Base-by-base conservation (phyloP, 2,888 invertebrate species). In the Dimorphilus gyrociliatus region DNA sequence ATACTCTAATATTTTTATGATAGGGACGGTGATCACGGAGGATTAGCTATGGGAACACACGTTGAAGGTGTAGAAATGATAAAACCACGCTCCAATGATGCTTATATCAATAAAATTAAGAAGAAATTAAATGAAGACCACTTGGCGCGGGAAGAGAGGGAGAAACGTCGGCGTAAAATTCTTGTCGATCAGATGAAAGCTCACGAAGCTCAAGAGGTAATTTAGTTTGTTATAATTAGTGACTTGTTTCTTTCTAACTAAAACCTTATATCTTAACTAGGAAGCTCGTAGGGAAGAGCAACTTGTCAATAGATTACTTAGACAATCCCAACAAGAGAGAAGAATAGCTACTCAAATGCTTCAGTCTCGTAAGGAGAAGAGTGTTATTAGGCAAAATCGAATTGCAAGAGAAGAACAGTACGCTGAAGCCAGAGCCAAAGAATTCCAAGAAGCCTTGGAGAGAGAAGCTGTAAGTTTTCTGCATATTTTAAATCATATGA, bases 281-380 rank as follows among this genome's bases (percentile, higher is more conserved):
- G 59, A 58, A 29, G 53, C 52, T 3, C 41, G 51, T 17, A 37
- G 59, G 19, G 61, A 62, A 39, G 58, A 60, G 39, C 52, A 56
- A 49, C 39, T 62, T 32, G 58, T 60, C 12, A 57, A 52, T 33
- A 40, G 57, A 3, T 40, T 62, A 40, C 54, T 62, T 54, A 40
- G 60, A 28, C 60, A 60, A 39, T 58, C 60, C 2, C 59, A 60
- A 34, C 59, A 59, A 37, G 62, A 62, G 37, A 39, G 60, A 6
- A 46, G 61, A 19, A 58, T 62, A 26, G 56, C 58, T 6, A 60
- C 59, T 14, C 60, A 62, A 44, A 43, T 62, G 24, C 44, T 62
- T 23, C 60, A 60, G 41, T 44, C 55, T 2, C 38, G 62, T 12
- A 60, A 58, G 32, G 60, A 62, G 40, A 62, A 62, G 34, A 57